These are phyloP conservation scores for Chloromyia formosa DNA, from an alignment of 2,888 invertebrate genomes.

Conservation along the genomic window DNA sequence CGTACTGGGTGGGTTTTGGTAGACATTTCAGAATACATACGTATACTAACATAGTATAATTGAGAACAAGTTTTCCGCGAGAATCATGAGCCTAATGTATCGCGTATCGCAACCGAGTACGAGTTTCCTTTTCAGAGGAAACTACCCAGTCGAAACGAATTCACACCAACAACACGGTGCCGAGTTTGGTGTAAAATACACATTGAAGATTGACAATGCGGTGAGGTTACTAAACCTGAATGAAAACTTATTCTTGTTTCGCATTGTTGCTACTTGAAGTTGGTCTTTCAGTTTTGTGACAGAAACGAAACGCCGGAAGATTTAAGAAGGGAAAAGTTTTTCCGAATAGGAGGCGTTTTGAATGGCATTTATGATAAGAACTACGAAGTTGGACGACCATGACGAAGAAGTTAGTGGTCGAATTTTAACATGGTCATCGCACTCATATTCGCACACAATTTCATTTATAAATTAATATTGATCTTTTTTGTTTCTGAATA, in stretches of 20 bases:
- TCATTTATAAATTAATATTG: slow-evolving; percentile 19
- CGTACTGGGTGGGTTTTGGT: neutral
- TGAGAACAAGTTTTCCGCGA: slow-evolving; percentile 22
- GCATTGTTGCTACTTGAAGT: neutral
- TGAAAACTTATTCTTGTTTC: slow-evolving; percentile 4
- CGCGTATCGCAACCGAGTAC: neutral
- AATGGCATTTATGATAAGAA: neutral
- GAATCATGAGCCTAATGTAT: neutral
- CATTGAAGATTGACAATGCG: slow-evolving; percentile 9
- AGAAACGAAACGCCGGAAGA: neutral
- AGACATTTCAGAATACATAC: slow-evolving; percentile 13
- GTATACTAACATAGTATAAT: too few relatives aligned
- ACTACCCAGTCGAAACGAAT: neutral
- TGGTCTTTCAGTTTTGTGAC: neutral
- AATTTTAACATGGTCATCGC: slow-evolving; percentile 30
- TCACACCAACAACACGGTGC: neutral
- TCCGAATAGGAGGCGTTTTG: neutral
- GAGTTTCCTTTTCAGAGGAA: neutral
- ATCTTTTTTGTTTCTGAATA: too few relatives aligned
- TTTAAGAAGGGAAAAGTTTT: neutral
- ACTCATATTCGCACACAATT: slow-evolving; percentile 5
- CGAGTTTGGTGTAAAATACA: neutral
- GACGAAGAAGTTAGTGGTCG: slow-evolving; percentile 16
- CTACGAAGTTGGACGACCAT: neutral
- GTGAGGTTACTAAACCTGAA: slow-evolving; percentile 26